phyloP scores from a whole-genome alignment of 2,888 invertebrate genomes.

The Invenusta paracnida region DNA sequence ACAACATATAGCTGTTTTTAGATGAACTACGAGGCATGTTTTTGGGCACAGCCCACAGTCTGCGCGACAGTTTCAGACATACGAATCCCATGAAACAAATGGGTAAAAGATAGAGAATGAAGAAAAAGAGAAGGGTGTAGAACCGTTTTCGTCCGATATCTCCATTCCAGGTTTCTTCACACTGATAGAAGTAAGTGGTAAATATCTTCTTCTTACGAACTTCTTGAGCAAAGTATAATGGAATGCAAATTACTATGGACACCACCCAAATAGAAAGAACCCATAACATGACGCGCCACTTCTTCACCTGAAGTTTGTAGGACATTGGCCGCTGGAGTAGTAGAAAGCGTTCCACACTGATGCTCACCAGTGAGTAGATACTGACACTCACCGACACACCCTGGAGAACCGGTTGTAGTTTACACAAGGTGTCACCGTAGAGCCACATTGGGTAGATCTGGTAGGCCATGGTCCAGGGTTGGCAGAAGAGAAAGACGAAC shows the following conservation, averaged over 20 bases:
- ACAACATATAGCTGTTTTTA: background rate
- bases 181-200: slow-evolving; percentile 20
- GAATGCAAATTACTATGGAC: background rate
- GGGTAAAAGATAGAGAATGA: slow-evolving; percentile 20
- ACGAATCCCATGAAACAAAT: slow-evolving; percentile 17
- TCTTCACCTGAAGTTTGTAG: slow-evolving; percentile 26
- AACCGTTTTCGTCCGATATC: background rate
- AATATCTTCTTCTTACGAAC: background rate
- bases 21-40: slow-evolving; percentile 1
- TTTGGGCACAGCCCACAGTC: slow-evolving; percentile 30
- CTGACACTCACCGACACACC: slow-evolving; percentile 19
- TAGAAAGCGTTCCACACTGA: slow-evolving; percentile 31
- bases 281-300: slow-evolving; percentile 15
- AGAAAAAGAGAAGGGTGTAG: slow-evolving; percentile 27
- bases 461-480: background rate
- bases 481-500: slow-evolving; percentile 21
- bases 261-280: slow-evolving; percentile 28
- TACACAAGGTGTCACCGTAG: background rate
- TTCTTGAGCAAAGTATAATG: slow-evolving; percentile 10
- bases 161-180: slow-evolving; percentile 35
- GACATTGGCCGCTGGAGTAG: slow-evolving; percentile 7
- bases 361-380: slow-evolving; percentile 29
- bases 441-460: background rate
- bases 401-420: background rate
- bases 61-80: background rate